Percentiles rank a stretch among this genome's conserved stretches.
These are phyloP conservation scores for Euura lappo DNA, from an alignment of 1,140 invertebrate species.

Conservation along the genomic window DNA sequence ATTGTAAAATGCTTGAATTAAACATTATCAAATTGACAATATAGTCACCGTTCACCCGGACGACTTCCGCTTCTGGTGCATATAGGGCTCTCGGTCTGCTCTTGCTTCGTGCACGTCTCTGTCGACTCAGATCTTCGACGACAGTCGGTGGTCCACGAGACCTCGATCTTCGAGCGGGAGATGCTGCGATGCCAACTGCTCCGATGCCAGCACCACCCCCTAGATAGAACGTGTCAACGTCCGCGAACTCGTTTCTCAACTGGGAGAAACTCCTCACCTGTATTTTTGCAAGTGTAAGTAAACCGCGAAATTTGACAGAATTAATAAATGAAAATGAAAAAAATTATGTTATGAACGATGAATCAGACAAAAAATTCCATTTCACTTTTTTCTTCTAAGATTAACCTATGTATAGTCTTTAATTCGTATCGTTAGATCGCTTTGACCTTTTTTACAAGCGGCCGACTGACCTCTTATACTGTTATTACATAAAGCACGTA, in stretches of 20 bases:
- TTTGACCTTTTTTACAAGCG: too few species aligned
- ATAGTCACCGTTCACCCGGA: constrained; percentile 70
- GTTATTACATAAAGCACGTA: too few species aligned
- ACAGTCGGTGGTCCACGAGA: constrained; percentile 67
- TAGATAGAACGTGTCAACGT: constrained; percentile 90
- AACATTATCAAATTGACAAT: not conserved
- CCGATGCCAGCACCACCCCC: constrained; percentile 66
- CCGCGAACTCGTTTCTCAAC: constrained; percentile 87
- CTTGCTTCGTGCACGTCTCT: constrained; percentile 76
- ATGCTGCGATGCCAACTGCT: constrained; percentile 60
- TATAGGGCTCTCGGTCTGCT: constrained; percentile 80
- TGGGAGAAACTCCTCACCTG: constrained; percentile 91
- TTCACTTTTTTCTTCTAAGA: too few species aligned
- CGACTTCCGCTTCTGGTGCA: constrained; percentile 78
- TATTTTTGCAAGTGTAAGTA: not conserved
- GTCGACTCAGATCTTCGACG: constrained; percentile 63
- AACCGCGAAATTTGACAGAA: not conserved
- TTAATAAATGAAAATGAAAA: constrained; percentile 6
- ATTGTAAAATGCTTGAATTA: not conserved
- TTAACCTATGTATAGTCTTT: too few species aligned
- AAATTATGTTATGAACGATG: too few species aligned
- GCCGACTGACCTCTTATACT: too few species aligned
- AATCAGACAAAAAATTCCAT: too few species aligned
- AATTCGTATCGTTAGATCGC: too few species aligned
- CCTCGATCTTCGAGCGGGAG: constrained; percentile 72